Evolutionary conservation across 2,113 vertebrate species (phyloP).

Genomic region (Heterocephalus glaber): DNA sequence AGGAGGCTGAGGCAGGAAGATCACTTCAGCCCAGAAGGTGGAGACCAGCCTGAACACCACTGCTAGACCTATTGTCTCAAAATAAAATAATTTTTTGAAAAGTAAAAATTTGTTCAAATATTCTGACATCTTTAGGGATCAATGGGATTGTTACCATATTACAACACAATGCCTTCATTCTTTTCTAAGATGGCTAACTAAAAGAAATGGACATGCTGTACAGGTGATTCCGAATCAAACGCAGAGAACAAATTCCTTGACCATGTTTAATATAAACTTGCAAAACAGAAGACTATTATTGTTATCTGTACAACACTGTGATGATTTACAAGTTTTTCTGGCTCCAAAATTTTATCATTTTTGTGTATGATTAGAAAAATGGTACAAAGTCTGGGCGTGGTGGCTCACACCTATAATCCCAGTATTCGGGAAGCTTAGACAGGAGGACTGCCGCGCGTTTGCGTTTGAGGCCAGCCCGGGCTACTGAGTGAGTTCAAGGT

Average conservation of each 20-base stretch:
- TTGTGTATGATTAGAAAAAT: slow-evolving; percentile 14
- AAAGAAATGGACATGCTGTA: background rate
- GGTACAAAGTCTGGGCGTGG: background rate
- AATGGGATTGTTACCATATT: background rate
- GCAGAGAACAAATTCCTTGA: background rate
- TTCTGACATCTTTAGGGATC: background rate
- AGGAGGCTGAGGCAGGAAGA: background rate
- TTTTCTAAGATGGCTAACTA: slow-evolving; percentile 21
- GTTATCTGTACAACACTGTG: background rate
- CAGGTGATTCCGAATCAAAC: slow-evolving; percentile 1
- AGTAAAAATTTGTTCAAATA: background rate
- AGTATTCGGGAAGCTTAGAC: background rate
- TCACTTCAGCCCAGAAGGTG: background rate
- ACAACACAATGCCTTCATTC: background rate
- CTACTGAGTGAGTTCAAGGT: background rate
- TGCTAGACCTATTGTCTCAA: background rate
- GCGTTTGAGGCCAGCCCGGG: background rate
- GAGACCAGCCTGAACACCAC: background rate
- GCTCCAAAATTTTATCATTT: background rate
- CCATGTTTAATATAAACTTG: background rate
- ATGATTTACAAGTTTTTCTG: slow-evolving; percentile 30
- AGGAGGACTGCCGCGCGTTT: background rate
- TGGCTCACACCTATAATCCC: background rate
- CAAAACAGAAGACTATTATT: slow-evolving; percentile 26
- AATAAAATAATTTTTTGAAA: background rate